Percentiles rank a stretch among this genome's conserved stretches.
Evolutionary conservation across 1,140 invertebrate species (phyloP).

Genomic region (Latrodectus geometricus): DNA sequence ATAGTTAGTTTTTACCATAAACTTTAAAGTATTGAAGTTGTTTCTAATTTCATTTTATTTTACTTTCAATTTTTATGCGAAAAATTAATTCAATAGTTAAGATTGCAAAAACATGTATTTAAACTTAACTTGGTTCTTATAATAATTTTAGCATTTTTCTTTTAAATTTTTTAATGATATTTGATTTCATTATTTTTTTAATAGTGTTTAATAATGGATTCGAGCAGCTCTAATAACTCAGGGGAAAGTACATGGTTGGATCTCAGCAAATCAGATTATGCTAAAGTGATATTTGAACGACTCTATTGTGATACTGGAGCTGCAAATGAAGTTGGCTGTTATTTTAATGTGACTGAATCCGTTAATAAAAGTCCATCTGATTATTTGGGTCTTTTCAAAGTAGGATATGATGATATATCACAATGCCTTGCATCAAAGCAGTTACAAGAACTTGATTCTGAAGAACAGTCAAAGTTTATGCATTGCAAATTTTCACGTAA

Average conservation of each 20-base stretch:
- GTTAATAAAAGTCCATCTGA: constrained; percentile 44
- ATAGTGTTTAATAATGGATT: not conserved
- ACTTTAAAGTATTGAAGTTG: no score
- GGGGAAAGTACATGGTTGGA: constrained; percentile 6
- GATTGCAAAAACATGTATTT: no score
- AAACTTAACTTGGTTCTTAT: no score
- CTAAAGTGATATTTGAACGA: constrained; percentile 45
- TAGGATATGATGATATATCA: constrained; percentile 26
- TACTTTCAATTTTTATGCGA: no score
- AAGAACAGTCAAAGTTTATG: constrained; percentile 31
- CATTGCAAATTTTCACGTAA: constrained; percentile 36
- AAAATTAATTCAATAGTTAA: no score
- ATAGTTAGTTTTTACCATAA: no score
- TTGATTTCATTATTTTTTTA: no score
- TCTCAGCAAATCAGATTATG: constrained; percentile 48
- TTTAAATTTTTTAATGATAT: no score
- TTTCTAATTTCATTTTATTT: no score
- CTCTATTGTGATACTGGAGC: not conserved
- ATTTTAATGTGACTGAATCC: constrained; percentile 39
- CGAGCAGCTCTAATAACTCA: not conserved
- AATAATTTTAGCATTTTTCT: no score
- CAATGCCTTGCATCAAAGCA: constrained; percentile 22
- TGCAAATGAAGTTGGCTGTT: constrained; percentile 10
- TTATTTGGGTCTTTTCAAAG: constrained; percentile 34
- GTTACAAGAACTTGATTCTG: constrained; percentile 20